These are phyloP conservation scores for Thalassaphorura encarpata DNA, from an alignment of 1,140 invertebrate species.

Conservation along the genomic window DNA sequence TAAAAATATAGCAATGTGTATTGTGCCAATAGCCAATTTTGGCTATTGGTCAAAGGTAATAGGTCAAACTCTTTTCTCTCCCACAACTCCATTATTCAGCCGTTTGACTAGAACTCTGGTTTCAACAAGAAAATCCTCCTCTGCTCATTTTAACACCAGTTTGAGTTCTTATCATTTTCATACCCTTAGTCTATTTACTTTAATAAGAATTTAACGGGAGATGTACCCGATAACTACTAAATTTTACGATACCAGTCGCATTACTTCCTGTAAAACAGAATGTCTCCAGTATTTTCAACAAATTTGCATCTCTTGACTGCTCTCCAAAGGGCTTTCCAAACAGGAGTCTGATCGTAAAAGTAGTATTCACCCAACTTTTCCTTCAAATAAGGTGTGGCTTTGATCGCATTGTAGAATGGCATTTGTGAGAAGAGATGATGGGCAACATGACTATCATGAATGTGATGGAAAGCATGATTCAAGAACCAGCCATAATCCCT, in stretches of 20 bases:
- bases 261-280: background rate
- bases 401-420: constrained; percentile 10
- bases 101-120: background rate
- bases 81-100: too few relatives aligned
- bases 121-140: background rate
- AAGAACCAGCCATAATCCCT: constrained; percentile 6
- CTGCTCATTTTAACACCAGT: background rate
- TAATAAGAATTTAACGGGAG: background rate
- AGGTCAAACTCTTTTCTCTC: too few relatives aligned
- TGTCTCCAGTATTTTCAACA: background rate
- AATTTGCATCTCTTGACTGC: background rate
- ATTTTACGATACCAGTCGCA: background rate
- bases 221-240: background rate
- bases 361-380: constrained; percentile 3
- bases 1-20: too few relatives aligned
- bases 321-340: constrained; percentile 3
- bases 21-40: too few relatives aligned
- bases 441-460: constrained; percentile 1
- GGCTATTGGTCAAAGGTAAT: too few relatives aligned
- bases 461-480: constrained; percentile 6
- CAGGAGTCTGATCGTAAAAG: constrained; percentile 2
- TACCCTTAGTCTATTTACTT: background rate
- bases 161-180: background rate
- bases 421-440: constrained; percentile 8
- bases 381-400: constrained; percentile 6